These are phyloP conservation scores for Drosophila persimilis DNA, from an alignment of 1,140 invertebrate genomes.

Conservation along the genomic window DNA sequence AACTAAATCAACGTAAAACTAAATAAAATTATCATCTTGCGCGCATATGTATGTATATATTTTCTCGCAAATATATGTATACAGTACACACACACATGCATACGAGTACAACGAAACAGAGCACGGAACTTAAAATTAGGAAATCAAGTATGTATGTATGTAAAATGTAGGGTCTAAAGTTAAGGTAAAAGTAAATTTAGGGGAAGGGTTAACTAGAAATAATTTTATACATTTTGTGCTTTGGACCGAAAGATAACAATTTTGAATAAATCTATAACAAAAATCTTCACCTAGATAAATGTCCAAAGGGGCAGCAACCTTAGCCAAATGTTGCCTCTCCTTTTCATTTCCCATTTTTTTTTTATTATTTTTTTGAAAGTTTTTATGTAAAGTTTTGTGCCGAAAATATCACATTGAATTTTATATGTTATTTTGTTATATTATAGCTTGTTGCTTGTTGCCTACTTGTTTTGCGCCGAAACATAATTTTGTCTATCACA, in stretches of 20 bases:
- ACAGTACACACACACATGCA: slow-evolving; percentile 52
- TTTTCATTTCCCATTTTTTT: slow-evolving; percentile 13
- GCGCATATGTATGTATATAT: slow-evolving; percentile 30
- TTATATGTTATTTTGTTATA: slow-evolving; percentile 50
- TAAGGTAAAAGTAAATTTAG: slow-evolving; percentile 49
- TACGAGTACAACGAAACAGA: slow-evolving; percentile 50
- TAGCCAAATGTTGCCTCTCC: slow-evolving; percentile 44
- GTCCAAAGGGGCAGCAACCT: slow-evolving; percentile 31
- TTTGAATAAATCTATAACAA: slow-evolving; percentile 67
- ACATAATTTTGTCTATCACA: slow-evolving; percentile 81
- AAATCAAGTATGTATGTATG: slow-evolving; percentile 23
- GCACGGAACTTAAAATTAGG: slow-evolving; percentile 55
- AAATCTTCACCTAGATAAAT: slow-evolving; percentile 52
- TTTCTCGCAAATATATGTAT: slow-evolving; percentile 23
- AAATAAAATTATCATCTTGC: slow-evolving; percentile 71
- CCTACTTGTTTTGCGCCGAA: slow-evolving; percentile 57
- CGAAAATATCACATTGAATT: slow-evolving; percentile 82
- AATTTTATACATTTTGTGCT: slow-evolving; percentile 82
- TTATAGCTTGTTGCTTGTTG: slow-evolving; percentile 26
- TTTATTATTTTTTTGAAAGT: slow-evolving; percentile 33
- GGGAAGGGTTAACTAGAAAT: slow-evolving; percentile 49
- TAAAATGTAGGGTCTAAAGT: slow-evolving; percentile 46
- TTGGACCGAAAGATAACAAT: slow-evolving; percentile 80
- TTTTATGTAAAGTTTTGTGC: slow-evolving; percentile 75
- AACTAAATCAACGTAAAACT: slow-evolving; percentile 65